Conservation (phyloP, 2,888 invertebrate species). For the Magallana nippona region DNA sequence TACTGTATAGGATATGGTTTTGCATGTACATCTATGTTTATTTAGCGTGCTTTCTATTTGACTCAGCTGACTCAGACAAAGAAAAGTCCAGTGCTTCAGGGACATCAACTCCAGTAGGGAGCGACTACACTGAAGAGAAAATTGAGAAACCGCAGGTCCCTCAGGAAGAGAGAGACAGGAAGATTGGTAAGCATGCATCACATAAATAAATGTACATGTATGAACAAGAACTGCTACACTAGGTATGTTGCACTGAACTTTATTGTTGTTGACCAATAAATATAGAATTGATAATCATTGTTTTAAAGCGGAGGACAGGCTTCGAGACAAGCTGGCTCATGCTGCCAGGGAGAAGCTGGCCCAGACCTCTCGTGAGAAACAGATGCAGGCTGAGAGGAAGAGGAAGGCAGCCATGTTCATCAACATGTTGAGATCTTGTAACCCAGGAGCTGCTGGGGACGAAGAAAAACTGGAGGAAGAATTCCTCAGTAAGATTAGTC, state of each 20-base stretch:
- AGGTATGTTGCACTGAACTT: too few relatives aligned
- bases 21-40: not conserved
- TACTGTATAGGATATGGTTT: not conserved
- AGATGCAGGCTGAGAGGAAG: conserved; percentile 84
- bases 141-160: conserved; percentile 36
- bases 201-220: too few relatives aligned
- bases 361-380: conserved; percentile 77
- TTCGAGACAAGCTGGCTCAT: conserved; percentile 77
- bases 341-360: conserved; percentile 79
- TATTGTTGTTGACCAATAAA: too few relatives aligned
- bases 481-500: not conserved
- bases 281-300: too few relatives aligned
- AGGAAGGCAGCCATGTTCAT: conserved; percentile 91
- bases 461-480: conserved; percentile 30
- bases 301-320: conserved; percentile 77
- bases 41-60: too few relatives aligned
- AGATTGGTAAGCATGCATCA: conserved; percentile 45
- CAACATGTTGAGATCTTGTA: conserved; percentile 81
- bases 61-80: conserved; percentile 37
- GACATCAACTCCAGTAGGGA: conserved; percentile 48
- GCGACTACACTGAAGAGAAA: conserved; percentile 5
- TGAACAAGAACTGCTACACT: too few relatives aligned
- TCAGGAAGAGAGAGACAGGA: conserved; percentile 50
- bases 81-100: conserved; percentile 48
- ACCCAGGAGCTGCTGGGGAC: conserved; percentile 22